Percentiles rank a stretch among this genome's conserved stretches.
These are phyloP conservation scores for Anoplolepis gracilipes DNA, from an alignment of 1,140 invertebrate genomes.

Conservation along the genomic window DNA sequence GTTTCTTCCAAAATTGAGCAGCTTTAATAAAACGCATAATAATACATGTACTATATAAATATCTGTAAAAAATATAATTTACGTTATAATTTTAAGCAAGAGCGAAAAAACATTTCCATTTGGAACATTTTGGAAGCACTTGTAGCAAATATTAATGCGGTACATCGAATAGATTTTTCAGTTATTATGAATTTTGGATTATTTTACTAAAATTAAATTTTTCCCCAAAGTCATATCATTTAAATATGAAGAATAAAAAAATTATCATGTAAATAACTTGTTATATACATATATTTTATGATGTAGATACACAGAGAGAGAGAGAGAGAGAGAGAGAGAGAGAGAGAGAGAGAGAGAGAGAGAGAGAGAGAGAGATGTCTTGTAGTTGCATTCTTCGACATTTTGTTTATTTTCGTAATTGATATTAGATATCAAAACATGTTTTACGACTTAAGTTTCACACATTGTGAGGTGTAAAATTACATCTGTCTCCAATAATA, in stretches of 20 bases:
- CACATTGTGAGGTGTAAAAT: conserved; percentile 8
- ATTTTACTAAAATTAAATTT: background rate
- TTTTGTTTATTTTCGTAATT: conserved; percentile 1
- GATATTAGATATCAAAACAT: background rate
- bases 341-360: too few species aligned
- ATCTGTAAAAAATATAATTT: background rate
- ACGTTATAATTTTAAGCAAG: background rate
- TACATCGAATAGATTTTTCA: background rate
- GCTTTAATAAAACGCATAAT: background rate
- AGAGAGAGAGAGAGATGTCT: too few species aligned
- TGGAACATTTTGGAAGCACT: too few species aligned
- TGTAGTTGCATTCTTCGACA: background rate
- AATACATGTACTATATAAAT: background rate
- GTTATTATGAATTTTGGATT: background rate
- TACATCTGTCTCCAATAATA: background rate
- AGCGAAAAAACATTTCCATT: background rate
- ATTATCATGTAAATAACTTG: background rate
- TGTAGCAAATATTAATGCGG: too few species aligned
- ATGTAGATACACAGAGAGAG: too few species aligned
- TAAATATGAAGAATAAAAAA: background rate
- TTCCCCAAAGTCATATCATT: background rate
- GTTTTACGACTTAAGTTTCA: background rate
- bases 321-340: too few species aligned
- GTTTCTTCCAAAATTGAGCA: conserved; percentile 14
- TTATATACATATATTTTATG: background rate